These are phyloP conservation scores for Notolabrus celidotus DNA, from an alignment of 2,797 vertebrate genomes.

Conservation along the genomic window DNA sequence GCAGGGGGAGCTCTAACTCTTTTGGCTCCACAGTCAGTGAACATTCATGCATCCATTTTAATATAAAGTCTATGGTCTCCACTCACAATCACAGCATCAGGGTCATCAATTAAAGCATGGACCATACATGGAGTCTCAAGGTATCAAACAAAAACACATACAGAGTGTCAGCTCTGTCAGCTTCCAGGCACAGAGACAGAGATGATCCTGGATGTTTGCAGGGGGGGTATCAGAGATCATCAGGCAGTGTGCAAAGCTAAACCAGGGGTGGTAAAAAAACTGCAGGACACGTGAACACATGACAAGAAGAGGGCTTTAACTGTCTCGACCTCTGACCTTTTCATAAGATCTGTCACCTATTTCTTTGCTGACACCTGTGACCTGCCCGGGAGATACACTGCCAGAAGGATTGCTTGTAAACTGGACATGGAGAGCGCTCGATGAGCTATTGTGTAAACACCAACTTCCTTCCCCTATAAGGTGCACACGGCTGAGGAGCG, in stretches of 20 bases:
- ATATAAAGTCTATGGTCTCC: no score
- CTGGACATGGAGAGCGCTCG: slow-evolving; percentile 12
- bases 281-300: slow-evolving; percentile 38
- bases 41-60: no score
- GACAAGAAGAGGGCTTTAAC: slow-evolving; percentile 48
- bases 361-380: slow-evolving; percentile 21
- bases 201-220: slow-evolving; percentile 59
- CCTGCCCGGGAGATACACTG: slow-evolving; percentile 8
- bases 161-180: slow-evolving; percentile 55
- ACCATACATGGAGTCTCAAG: no score
- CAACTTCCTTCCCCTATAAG: slow-evolving; percentile 44
- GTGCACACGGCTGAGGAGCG: slow-evolving; percentile 36
- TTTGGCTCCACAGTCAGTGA: no score
- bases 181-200: slow-evolving; percentile 68
- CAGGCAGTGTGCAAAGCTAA: slow-evolving; percentile 49
- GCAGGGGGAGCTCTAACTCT: no score
- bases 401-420: slow-evolving; percentile 32
- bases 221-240: slow-evolving; percentile 34
- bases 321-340: slow-evolving; percentile 62
- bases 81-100: no score
- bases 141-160: not conserved
- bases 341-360: slow-evolving; percentile 19
- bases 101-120: no score
- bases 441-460: slow-evolving; percentile 46
- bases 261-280: slow-evolving; percentile 61